Evolutionary conservation across 2,888 invertebrate species (phyloP).

Genomic region (Peribatodes rhomboidaria): DNA sequence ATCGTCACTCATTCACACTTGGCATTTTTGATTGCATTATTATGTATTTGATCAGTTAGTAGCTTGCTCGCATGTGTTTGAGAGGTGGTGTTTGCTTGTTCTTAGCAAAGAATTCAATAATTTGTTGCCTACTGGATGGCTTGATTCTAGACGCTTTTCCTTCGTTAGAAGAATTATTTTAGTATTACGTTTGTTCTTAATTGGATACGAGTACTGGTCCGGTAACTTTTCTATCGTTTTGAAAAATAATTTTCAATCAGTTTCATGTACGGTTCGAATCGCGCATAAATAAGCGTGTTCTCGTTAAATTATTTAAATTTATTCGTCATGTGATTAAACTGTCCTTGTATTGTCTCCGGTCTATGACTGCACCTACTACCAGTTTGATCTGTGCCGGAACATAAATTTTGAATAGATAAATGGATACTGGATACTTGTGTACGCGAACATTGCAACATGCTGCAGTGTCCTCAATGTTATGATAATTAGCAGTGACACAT

Average conservation of each 20-base stretch:
- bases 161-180: neutral
- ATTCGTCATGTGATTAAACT: conserved; percentile 23
- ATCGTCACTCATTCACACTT: conserved; percentile 26
- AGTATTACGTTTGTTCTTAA: no score
- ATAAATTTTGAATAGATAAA: conserved; percentile 18
- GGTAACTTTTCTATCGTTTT: neutral
- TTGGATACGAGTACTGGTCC: no score
- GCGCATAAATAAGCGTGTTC: neutral
- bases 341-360: conserved; percentile 25
- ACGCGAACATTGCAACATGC: conserved; percentile 16
- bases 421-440: conserved; percentile 3
- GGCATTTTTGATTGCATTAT: conserved; percentile 7
- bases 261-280: neutral
- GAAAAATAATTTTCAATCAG: neutral
- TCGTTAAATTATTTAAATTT: conserved; percentile 11
- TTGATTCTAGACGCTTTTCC: neutral
- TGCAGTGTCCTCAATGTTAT: conserved; percentile 38
- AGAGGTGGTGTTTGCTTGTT: neutral
- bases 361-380: conserved; percentile 13
- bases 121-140: neutral
- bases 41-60: conserved; percentile 12
- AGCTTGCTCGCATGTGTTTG: neutral
- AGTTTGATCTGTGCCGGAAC: conserved; percentile 23
- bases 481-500: conserved; percentile 36
- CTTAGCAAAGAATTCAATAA: neutral